A percentile compares a stretch with the other conserved stretches of the same genome.
These are phyloP conservation scores for Sanderia malayensis DNA, from an alignment of 30 jellyfish, hydroid and myxozoan genomes.

Conservation along the genomic window DNA sequence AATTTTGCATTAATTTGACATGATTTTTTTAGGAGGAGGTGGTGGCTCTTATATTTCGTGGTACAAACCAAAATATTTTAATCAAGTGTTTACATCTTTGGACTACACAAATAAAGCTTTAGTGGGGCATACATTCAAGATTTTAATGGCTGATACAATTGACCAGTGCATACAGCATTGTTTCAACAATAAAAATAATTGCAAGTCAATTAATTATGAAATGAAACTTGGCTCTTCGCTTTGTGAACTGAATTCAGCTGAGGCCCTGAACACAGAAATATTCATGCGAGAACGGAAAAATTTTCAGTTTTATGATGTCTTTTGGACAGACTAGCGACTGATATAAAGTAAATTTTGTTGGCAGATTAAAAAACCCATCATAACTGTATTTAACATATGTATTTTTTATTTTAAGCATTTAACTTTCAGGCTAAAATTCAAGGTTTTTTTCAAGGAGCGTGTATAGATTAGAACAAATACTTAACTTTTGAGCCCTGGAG, in stretches of 20 bases:
- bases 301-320: slow-evolving; percentile 37
- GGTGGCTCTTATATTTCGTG: neutral
- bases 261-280: neutral
- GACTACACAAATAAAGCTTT: slow-evolving; percentile 39
- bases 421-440: too few relatives aligned
- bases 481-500: too few relatives aligned
- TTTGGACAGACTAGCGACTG: slow-evolving; percentile 8
- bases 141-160: neutral
- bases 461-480: too few relatives aligned
- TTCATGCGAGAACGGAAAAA: neutral
- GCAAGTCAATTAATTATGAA: slow-evolving; percentile 42
- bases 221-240: neutral
- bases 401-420: too few relatives aligned
- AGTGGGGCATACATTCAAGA: slow-evolving; percentile 3
- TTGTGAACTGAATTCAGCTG: slow-evolving; percentile 32
- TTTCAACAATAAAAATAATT: slow-evolving; percentile 10
- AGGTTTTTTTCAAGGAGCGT: too few relatives aligned
- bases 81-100: slow-evolving; percentile 30
- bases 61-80: slow-evolving; percentile 6
- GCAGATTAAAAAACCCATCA: too few relatives aligned
- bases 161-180: slow-evolving; percentile 35
- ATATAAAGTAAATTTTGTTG: too few relatives aligned
- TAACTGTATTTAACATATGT: too few relatives aligned
- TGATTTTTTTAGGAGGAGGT: slow-evolving; percentile 5
- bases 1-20: too few relatives aligned